Conservation (phyloP, 2,797 vertebrate species). For the Pseudotriccus pelzelni region DNA sequence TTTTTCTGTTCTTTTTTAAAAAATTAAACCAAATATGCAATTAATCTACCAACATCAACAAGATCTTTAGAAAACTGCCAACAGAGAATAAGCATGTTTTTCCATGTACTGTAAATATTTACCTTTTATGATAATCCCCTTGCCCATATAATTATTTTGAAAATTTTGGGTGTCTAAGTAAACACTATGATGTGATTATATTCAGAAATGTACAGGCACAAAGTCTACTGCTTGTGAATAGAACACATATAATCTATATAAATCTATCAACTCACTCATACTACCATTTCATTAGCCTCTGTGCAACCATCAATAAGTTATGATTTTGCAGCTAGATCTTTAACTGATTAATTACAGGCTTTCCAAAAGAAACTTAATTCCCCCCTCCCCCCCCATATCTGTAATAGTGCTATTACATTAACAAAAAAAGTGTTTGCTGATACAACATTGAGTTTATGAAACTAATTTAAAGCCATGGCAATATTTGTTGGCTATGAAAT, state of each 20-base stretch:
- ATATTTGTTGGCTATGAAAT: background rate
- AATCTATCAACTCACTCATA: background rate
- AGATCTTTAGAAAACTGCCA: conserved; percentile 20
- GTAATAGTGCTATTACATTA: background rate
- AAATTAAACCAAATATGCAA: conserved; percentile 19
- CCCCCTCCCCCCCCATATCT: accelerated
- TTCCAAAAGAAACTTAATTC: background rate
- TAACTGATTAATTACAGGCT: conserved; percentile 37
- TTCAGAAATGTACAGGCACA: background rate
- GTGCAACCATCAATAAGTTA: background rate
- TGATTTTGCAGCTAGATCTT: background rate
- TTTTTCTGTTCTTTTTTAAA: background rate
- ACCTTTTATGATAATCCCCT: conserved; percentile 27
- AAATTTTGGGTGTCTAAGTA: background rate
- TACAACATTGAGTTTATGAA: background rate
- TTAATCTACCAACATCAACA: conserved; percentile 46
- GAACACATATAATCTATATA: background rate
- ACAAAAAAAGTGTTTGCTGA: background rate
- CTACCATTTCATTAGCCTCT: background rate
- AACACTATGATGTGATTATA: background rate
- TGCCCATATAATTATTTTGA: conserved; percentile 14
- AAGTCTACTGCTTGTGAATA: background rate
- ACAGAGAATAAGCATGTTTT: conserved; percentile 11
- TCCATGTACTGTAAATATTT: conserved; percentile 49
- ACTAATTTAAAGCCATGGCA: background rate